phyloP scores from a whole-genome alignment of 2,797 vertebrate species.

The Tokudaia tokunoshimensis region DNA sequence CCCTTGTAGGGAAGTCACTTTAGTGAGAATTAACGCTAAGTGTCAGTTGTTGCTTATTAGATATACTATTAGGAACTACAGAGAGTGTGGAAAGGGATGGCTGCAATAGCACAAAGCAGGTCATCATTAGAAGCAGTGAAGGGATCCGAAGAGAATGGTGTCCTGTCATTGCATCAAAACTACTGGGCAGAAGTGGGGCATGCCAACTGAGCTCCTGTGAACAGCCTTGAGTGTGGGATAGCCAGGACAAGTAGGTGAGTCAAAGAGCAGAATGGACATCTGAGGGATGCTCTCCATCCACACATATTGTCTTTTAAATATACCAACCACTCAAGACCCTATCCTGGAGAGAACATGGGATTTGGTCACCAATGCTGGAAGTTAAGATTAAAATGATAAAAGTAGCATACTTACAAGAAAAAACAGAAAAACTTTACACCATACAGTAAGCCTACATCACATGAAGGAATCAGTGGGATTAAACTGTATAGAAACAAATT shows the following conservation, averaged over 20 bases:
- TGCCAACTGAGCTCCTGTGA: not conserved
- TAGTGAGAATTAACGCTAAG: not conserved
- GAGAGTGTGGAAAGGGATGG: not conserved
- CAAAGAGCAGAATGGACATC: not conserved
- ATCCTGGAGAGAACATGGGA: not conserved
- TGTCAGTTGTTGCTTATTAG: not conserved
- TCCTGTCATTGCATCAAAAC: constrained; percentile 5
- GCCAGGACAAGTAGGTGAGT: not conserved
- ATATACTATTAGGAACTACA: not conserved
- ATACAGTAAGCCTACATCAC: not conserved
- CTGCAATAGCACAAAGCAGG: not conserved
- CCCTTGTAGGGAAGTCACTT: not conserved
- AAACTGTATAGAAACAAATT: not conserved
- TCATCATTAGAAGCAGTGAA: not conserved
- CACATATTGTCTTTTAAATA: not conserved
- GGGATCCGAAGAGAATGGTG: not conserved
- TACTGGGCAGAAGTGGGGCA: not conserved
- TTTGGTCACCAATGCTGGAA: constrained; percentile 3
- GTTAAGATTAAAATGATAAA: constrained; percentile 21
- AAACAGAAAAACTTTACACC: not conserved
- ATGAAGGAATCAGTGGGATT: not conserved
- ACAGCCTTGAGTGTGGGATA: not conserved
- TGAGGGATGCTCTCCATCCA: not conserved
- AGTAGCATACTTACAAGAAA: not conserved
- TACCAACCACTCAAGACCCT: constrained; percentile 1